A percentile compares a stretch with the other conserved stretches of the same genome.
phyloP scores from a whole-genome alignment of 2,797 vertebrate species.

The Eulemur mongoz region DNA sequence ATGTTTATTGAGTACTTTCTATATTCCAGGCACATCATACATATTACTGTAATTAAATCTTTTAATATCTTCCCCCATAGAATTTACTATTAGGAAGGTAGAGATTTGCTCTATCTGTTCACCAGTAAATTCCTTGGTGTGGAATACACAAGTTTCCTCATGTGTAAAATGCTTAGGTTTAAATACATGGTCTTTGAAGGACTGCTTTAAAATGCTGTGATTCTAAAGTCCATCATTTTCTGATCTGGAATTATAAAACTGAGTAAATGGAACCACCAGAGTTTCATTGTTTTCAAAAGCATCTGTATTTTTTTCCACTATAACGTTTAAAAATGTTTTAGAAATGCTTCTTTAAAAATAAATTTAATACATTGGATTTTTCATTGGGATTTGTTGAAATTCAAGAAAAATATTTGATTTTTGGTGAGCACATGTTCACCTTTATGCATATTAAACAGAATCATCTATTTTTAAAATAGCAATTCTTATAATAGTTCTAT shows the following conservation, averaged over 20 bases:
- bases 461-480: conserved; percentile 63
- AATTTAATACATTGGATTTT: conserved; percentile 19
- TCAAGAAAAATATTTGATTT: conserved; percentile 39
- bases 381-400: conserved; percentile 40
- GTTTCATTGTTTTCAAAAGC: conserved; percentile 23
- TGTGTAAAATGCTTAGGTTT: neutral
- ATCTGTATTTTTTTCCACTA: neutral
- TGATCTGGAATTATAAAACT: neutral
- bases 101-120: neutral
- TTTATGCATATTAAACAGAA: neutral
- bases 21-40: neutral
- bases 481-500: conserved; percentile 48
- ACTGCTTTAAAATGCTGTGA: neutral
- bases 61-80: neutral
- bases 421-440: neutral
- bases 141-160: neutral
- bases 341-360: neutral
- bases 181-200: neutral
- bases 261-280: neutral
- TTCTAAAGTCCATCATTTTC: neutral
- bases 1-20: neutral
- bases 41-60: neutral
- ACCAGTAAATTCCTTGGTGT: neutral
- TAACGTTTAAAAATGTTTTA: conserved; percentile 36
- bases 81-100: neutral